Conservation (phyloP, 2,888 invertebrate genomes). For the Ectemnius lituratus region DNA sequence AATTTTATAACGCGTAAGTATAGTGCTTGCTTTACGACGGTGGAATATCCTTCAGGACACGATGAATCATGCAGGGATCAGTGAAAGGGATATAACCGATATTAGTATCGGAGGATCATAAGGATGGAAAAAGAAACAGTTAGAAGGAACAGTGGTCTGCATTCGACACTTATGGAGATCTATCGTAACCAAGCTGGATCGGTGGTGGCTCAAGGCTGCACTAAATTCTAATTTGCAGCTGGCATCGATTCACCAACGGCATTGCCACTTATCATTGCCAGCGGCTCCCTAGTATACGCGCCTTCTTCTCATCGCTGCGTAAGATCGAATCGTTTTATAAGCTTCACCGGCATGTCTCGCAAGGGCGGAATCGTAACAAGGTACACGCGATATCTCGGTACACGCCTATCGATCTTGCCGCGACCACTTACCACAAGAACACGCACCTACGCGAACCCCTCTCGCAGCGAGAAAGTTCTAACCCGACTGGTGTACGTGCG, state of each 20-base stretch:
- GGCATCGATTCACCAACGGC: slow-evolving; percentile 21
- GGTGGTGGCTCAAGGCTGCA: slow-evolving; percentile 34
- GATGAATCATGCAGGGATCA: slow-evolving; percentile 40
- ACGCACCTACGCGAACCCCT: no score
- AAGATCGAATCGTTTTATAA: no score
- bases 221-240: slow-evolving; percentile 41
- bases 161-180: slow-evolving; percentile 23
- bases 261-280: not conserved
- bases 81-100: slow-evolving; percentile 18
- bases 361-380: no score
- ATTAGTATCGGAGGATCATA: slow-evolving; percentile 30
- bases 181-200: slow-evolving; percentile 25
- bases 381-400: no score
- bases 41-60: not conserved
- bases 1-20: no score
- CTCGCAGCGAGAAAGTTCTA: no score
- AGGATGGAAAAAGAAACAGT: slow-evolving; percentile 22
- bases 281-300: not conserved
- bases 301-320: not conserved
- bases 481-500: no score
- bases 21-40: no score
- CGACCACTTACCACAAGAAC: no score
- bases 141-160: slow-evolving; percentile 46
- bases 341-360: no score
- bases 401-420: no score